phyloP scores from a whole-genome alignment of 2,888 invertebrate genomes.

The Pheosia gnoma region DNA sequence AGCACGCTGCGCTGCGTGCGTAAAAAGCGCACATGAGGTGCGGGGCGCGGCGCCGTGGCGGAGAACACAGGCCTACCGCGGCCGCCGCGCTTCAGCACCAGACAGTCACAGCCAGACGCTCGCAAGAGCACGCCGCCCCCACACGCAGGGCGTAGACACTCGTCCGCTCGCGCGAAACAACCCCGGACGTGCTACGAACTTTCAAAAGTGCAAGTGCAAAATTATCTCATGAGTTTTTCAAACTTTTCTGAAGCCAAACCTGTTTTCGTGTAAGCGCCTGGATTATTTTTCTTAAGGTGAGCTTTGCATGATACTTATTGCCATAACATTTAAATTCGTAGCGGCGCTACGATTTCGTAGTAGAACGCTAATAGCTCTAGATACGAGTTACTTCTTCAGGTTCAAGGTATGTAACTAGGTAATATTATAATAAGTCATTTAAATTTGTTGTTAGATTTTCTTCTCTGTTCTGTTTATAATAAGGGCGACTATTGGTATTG shows the following conservation, averaged over 20 bases:
- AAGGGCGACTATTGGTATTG: conserved; percentile 45
- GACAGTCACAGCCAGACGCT: conserved; percentile 78
- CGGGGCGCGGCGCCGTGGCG: conserved; percentile 62
- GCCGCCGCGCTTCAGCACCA: conserved; percentile 59
- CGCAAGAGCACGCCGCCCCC: conserved; percentile 80
- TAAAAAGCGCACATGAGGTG: conserved; percentile 82
- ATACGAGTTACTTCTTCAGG: conserved; percentile 13
- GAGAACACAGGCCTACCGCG: conserved; percentile 52
- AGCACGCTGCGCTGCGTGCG: conserved; percentile 75
- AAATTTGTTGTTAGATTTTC: conserved; percentile 22
- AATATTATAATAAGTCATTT: conserved; percentile 24
- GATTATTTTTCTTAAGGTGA: conserved; percentile 49
- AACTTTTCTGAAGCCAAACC: conserved; percentile 35
- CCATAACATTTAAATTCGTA: conserved; percentile 36
- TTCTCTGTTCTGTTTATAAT: conserved; percentile 32
- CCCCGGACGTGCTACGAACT: conserved; percentile 70
- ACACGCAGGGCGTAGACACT: conserved; percentile 60
- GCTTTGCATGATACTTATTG: conserved; percentile 28
- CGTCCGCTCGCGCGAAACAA: conserved; percentile 63
- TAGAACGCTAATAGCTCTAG: conserved; percentile 22
- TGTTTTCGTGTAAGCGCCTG: conserved; percentile 45
- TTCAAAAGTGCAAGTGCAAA: conserved; percentile 71
- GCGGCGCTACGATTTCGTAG: conserved; percentile 56
- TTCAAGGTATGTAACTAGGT: conserved; percentile 25
- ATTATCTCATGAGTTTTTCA: conserved; percentile 50